Conservation (phyloP, 2,113 vertebrate species). For the Sinocyclocheilus anshuiensis region DNA sequence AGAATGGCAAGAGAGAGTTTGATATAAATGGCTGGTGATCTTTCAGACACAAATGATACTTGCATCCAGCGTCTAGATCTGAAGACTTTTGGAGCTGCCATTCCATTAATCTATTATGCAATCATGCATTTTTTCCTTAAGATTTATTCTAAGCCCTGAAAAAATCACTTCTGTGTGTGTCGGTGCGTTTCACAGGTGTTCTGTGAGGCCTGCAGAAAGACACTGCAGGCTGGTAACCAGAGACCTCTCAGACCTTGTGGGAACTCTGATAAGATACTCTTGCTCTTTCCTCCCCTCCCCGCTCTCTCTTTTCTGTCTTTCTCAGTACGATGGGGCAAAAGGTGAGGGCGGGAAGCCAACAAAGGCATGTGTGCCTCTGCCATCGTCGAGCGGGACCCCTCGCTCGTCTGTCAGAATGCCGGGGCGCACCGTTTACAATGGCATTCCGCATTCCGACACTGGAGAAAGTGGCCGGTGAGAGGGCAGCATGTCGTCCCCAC, state of each 20-base stretch:
- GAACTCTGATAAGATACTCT: slow-evolving; percentile 56
- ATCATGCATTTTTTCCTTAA: background rate
- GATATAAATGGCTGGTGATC: slow-evolving; percentile 15
- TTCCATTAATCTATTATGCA: slow-evolving; percentile 21
- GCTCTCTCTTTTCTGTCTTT: slow-evolving; percentile 35
- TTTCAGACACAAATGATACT: slow-evolving; percentile 39
- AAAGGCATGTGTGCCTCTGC: slow-evolving; percentile 46
- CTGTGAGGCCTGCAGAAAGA: slow-evolving; percentile 41
- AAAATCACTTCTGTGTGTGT: slow-evolving; percentile 15
- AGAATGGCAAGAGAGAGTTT: background rate
- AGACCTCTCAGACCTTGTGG: slow-evolving; percentile 49
- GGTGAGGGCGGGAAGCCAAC: slow-evolving; percentile 46
- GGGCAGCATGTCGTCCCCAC: slow-evolving; percentile 42
- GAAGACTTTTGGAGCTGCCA: slow-evolving; percentile 3
- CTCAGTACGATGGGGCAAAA: slow-evolving; percentile 37
- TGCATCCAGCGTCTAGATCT: background rate
- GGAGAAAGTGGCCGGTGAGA: slow-evolving; percentile 66
- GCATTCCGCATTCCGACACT: slow-evolving; percentile 62
- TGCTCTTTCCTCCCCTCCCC: slow-evolving; percentile 42
- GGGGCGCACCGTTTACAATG: slow-evolving; percentile 72
- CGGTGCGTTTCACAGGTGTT: slow-evolving; percentile 48
- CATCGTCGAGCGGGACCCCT: slow-evolving; percentile 62
- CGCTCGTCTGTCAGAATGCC: slow-evolving; percentile 65
- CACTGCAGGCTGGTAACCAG: slow-evolving; percentile 55
- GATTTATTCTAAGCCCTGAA: background rate